Evolutionary conservation across 2,113 vertebrate genomes (phyloP), one percentile per base, ranked within the genome.

Genomic region (Malurus alboscapulatus): DNA sequence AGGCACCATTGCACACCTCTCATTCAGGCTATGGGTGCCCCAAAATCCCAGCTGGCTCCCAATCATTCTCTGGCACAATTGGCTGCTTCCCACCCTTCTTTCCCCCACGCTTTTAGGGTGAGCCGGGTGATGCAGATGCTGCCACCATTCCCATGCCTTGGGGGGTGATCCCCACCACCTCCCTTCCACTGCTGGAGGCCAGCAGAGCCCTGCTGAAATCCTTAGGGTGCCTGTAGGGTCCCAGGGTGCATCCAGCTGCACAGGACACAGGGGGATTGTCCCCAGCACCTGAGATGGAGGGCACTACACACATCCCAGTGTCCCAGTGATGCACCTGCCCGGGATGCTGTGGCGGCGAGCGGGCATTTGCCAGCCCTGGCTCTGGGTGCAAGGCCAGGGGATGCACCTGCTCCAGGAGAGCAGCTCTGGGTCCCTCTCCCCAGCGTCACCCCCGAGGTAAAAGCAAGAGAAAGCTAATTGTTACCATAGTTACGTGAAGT

Each of bases 401-500:
- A 87, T 87, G 78, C 78, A 86, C 88, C 88, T 14, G 7, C 82
- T 51, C 40, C 10, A 1, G 81, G 88, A 94, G 62, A 85, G 77
- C 84, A 95, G 87, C 85, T 66, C 72, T 81, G 72, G 88, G 87
- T 92, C 86, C 88, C 84, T 86, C 84, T 95, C 53, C 78, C 83
- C 68, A 85, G 78, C 67, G 4, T 96, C 91, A 88, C 92, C 96
- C 97, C 93, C 38, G 47, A 97, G 95, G 97, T 96, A 95, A 97
- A 97, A 97, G 72, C 95, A 96, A 97, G 96, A 94, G 84, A 94
- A 94, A 92, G 93, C 94, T 98, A 96, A 96, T 97, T 95, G 97
- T 98, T 97, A 77, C 98, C 97, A 98, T 98, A 97, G 97, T 85
- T 97, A 98, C 96, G 2, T 96, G 96, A 96, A 98, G 96, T 97